Conservation (phyloP, 1,140 invertebrate species). For the Ceratina calcarata region DNA sequence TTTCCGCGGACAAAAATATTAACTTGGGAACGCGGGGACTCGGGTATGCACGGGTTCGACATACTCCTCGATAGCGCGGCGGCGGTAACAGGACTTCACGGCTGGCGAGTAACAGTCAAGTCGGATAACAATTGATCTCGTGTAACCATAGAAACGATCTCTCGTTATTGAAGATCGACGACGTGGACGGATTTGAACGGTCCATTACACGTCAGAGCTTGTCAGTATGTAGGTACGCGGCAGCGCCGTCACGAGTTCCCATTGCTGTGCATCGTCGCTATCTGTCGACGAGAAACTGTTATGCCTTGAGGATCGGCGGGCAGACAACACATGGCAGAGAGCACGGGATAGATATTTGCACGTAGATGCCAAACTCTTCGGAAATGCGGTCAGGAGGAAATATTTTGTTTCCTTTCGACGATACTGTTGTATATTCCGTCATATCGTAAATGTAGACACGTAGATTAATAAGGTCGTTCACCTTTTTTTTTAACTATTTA, state of each 20-base stretch:
- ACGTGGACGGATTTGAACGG: conserved; percentile 59
- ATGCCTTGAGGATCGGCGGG: conserved; percentile 50
- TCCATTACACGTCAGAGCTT: conserved; percentile 56
- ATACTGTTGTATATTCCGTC: no score
- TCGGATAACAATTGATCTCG: conserved; percentile 55
- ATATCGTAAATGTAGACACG: no score
- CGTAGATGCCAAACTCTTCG: conserved; percentile 33
- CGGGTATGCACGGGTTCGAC: background rate
- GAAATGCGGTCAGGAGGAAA: conserved; percentile 51
- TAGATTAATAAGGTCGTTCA: no score
- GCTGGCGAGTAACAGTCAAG: conserved; percentile 45
- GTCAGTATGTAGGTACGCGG: conserved; percentile 37
- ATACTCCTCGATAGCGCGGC: conserved; percentile 1
- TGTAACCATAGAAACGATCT: conserved; percentile 65
- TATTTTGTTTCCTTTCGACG: conserved; percentile 22
- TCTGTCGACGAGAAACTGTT: conserved; percentile 56
- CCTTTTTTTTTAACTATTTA: no score
- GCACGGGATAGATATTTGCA: conserved; percentile 44
- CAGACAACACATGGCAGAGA: conserved; percentile 20
- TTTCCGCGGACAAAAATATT: background rate
- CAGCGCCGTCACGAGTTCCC: conserved; percentile 23
- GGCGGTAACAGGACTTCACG: conserved; percentile 28
- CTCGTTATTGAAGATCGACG: conserved; percentile 59
- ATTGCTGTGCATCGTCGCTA: conserved; percentile 48
- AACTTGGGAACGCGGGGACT: background rate